Evolutionary conservation across 2,797 vertebrate species (phyloP).

Genomic region (Muraenolepis orangiensis): DNA sequence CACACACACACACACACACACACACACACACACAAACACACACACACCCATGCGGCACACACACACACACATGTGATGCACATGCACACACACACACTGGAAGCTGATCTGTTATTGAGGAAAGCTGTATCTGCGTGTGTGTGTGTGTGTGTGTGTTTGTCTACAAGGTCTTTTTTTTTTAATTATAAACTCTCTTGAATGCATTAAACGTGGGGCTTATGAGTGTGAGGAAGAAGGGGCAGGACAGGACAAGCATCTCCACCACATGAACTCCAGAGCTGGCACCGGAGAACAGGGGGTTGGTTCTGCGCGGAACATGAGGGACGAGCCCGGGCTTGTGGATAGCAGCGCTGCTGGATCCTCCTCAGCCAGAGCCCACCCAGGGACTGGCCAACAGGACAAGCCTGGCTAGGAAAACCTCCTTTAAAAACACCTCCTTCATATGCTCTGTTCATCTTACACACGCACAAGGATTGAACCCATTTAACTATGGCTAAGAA

Average conservation of each 20-base stretch:
- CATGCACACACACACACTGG: background rate
- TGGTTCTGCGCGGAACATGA: constrained; percentile 25
- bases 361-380: background rate
- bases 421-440: background rate
- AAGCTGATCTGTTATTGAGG: background rate
- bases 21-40: background rate
- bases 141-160: background rate
- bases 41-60: too few species aligned
- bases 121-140: background rate
- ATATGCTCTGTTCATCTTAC: background rate
- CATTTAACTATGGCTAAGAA: background rate
- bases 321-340: constrained; percentile 46
- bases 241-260: constrained; percentile 57
- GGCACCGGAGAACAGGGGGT: background rate
- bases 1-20: constrained; percentile 12
- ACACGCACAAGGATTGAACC: background rate
- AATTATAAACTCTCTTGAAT: too few species aligned
- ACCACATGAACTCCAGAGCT: constrained; percentile 7
- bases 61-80: constrained; percentile 1
- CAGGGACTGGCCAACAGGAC: background rate
- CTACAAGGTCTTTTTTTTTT: constrained; percentile 8
- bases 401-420: too few species aligned
- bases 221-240: constrained; percentile 9
- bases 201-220: background rate
- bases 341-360: background rate